phyloP scores from a whole-genome alignment of 2,113 vertebrate species.

The Hoplias malabaricus region DNA sequence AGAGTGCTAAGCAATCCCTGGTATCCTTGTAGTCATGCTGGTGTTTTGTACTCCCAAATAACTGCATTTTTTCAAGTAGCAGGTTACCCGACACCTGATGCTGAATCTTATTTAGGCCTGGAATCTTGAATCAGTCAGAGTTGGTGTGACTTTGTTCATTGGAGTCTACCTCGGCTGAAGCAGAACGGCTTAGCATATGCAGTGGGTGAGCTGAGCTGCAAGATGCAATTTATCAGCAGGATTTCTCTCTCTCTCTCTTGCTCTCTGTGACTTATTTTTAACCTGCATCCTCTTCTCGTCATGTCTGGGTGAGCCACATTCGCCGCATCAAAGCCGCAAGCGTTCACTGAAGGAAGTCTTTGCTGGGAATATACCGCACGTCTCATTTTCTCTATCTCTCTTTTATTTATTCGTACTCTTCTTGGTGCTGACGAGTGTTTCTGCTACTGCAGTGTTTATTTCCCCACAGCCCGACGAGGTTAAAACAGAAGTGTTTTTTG shows the following conservation, averaged over 20 bases:
- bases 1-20: not conserved
- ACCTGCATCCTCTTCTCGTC: constrained; percentile 27
- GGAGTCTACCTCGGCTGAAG: not conserved
- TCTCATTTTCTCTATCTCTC: constrained; percentile 27
- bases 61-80: not conserved
- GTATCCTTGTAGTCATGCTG: not conserved
- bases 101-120: not conserved
- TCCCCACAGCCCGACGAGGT: constrained; percentile 57
- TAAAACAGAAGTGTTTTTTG: constrained; percentile 52
- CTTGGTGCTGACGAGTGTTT: constrained; percentile 2
- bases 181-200: not conserved
- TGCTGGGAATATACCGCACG: constrained; percentile 2
- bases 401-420: too few relatives aligned
- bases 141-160: constrained; percentile 22
- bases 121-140: not conserved
- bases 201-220: not conserved
- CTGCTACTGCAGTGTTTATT: constrained; percentile 52
- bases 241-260: not conserved
- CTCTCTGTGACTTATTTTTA: constrained; percentile 44
- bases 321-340: constrained; percentile 31
- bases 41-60: not conserved
- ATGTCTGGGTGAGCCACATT: constrained; percentile 32
- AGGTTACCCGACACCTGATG: not conserved
- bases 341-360: not conserved
- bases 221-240: not conserved